Base-by-base conservation (phyloP, 2,113 vertebrate species). In the Brachirus orientalis region DNA sequence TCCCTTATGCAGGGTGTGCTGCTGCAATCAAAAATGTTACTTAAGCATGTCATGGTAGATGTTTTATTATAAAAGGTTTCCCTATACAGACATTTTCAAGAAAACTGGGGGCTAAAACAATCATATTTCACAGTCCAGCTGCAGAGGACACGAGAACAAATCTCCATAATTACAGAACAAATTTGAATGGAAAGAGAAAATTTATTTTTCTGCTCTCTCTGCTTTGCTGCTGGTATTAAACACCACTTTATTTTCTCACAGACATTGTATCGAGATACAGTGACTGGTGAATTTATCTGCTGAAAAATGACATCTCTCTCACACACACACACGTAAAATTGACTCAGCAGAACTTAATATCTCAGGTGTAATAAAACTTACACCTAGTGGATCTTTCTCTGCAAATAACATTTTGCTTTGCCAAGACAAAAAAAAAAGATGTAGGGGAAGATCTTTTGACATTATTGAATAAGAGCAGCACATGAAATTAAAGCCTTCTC, bases 291-390 rank as follows among this genome's bases (percentile, higher is more conserved):
- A n/a, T 36, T 14, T 40, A 33, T 75, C 2, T 46, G 44, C 28
- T 63, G 36, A 63, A 46, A 69, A 59, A 19, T 19, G 5, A 37
- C 51, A 45, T 7, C 5, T 43, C 10, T 7, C 3, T 3, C 4
- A 38, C 28, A 40, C n/a, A 61, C 64, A 44, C 12, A 7, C 16
- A 73, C 28, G 56, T 1, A 11, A 1, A 82, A 50, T 9, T 56
- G 5, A 20, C 59, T 36, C 16, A 38, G 36, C 13, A 55, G 10
- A 63, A 63, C 50, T 18, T n/a, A 28, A 28, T 17, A 48, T 52
- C 40, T 58, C 44, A 45, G 14, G 50, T 74, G 86, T 84, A 89
- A 90, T 88, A 87, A 75, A 88, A 89, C 75, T 85, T 82, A 86
- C 82, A 90, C 67, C 3, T 2, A 51, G 13, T 63, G 19, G 35